phyloP scores from a whole-genome alignment of 2,113 vertebrate genomes.

The Cyprinus carpio region DNA sequence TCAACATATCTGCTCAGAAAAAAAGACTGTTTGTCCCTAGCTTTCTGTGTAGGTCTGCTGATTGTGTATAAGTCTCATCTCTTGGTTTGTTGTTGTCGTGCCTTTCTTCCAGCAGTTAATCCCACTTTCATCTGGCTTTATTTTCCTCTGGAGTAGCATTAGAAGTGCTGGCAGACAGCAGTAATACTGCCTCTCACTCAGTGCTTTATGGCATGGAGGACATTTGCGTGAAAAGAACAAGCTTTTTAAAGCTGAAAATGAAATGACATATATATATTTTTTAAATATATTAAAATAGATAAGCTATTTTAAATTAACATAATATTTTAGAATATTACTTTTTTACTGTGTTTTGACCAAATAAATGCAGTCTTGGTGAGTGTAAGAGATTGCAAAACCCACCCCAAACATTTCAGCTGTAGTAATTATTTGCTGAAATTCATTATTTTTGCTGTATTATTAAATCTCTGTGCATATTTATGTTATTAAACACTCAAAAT shows the following conservation, averaged over 20 bases:
- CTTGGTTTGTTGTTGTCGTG: background rate
- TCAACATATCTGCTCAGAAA: constrained; percentile 20
- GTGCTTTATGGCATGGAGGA: background rate
- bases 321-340: too few species aligned
- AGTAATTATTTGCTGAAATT: background rate
- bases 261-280: too few species aligned
- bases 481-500: background rate
- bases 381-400: background rate
- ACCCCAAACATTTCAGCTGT: background rate
- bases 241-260: background rate
- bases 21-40: background rate
- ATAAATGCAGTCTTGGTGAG: background rate
- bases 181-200: background rate
- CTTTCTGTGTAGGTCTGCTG: background rate
- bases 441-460: background rate
- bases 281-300: too few species aligned
- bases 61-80: background rate
- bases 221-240: background rate
- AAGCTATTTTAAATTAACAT: too few species aligned
- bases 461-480: background rate
- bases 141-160: background rate
- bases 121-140: constrained; percentile 14
- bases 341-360: background rate
- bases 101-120: background rate
- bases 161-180: background rate